phyloP scores from a whole-genome alignment of 1,140 invertebrate species.

The Venturia canescens region DNA sequence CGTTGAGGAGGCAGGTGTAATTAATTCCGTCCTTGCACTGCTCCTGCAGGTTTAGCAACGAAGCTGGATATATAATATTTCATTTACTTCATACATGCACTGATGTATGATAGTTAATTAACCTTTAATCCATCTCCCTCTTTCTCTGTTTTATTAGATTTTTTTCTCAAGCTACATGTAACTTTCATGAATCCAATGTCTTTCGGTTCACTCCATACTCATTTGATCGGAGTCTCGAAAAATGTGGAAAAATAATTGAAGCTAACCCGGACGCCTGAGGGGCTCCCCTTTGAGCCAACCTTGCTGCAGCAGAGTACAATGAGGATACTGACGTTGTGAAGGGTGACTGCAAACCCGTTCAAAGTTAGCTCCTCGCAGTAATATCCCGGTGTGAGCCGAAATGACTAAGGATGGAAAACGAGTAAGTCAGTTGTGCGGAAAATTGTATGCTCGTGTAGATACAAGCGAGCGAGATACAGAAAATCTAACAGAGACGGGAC shows the following conservation, averaged over 20 bases:
- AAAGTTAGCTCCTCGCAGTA: slow-evolving; percentile 59
- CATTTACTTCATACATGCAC: not conserved
- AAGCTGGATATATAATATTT: slow-evolving; percentile 12
- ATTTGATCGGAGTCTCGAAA: not conserved
- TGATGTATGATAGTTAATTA: slow-evolving; percentile 7
- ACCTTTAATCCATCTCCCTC: not conserved
- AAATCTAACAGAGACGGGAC: slow-evolving; percentile 24
- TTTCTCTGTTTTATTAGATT: not conserved
- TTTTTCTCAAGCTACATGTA: not conserved
- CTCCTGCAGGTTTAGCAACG: no score
- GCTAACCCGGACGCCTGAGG: not conserved
- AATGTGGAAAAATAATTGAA: not conserved
- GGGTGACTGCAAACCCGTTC: slow-evolving; percentile 61
- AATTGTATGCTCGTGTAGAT: not conserved
- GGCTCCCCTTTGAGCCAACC: not conserved
- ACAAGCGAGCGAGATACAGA: slow-evolving; percentile 22
- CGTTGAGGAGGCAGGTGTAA: not conserved
- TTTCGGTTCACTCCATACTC: not conserved
- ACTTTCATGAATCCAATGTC: not conserved
- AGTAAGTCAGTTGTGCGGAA: slow-evolving; percentile 13
- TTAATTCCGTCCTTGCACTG: not conserved
- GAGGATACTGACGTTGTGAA: slow-evolving; percentile 51
- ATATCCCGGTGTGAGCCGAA: slow-evolving; percentile 39
- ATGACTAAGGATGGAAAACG: slow-evolving; percentile 34
- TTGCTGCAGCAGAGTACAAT: not conserved